phyloP scores from a whole-genome alignment of 2,113 vertebrate species.

The Gopherus flavomarginatus region DNA sequence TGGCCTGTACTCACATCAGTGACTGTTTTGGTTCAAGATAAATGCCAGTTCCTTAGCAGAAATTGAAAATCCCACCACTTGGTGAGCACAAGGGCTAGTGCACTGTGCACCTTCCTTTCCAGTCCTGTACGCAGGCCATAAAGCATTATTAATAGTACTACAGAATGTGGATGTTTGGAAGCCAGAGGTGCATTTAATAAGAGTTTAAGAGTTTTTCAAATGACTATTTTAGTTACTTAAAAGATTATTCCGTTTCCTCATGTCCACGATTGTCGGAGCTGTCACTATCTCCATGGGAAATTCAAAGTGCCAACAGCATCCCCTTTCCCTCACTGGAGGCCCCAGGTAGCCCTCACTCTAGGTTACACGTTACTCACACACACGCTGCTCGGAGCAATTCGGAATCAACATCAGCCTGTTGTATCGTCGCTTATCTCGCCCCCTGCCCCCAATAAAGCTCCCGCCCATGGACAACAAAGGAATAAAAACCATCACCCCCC shows the following conservation, averaged over 20 bases:
- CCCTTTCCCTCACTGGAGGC: background rate
- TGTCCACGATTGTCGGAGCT: background rate
- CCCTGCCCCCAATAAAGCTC: background rate
- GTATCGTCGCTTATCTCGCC: background rate
- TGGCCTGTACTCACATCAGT: background rate
- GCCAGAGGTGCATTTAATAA: background rate
- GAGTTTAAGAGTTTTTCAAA: background rate
- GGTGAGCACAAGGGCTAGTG: background rate
- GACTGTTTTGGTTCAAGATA: background rate
- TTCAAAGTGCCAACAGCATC: background rate
- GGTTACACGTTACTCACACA: background rate
- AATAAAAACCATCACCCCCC: background rate
- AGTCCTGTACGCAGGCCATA: background rate
- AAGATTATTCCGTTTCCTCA: background rate
- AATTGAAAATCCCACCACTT: background rate
- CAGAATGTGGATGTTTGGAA: background rate
- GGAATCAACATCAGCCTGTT: background rate
- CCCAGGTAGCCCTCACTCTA: background rate
- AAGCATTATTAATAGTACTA: background rate
- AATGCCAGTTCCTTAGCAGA: background rate
- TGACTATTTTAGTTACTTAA: background rate
- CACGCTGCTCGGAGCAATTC: background rate
- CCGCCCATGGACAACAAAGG: background rate
- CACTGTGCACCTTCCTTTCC: background rate
- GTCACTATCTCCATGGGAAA: background rate